A percentile compares a stretch with the other conserved stretches of the same genome.
phyloP scores from a whole-genome alignment of 2,888 invertebrate species.

The Coenonympha glycerion region DNA sequence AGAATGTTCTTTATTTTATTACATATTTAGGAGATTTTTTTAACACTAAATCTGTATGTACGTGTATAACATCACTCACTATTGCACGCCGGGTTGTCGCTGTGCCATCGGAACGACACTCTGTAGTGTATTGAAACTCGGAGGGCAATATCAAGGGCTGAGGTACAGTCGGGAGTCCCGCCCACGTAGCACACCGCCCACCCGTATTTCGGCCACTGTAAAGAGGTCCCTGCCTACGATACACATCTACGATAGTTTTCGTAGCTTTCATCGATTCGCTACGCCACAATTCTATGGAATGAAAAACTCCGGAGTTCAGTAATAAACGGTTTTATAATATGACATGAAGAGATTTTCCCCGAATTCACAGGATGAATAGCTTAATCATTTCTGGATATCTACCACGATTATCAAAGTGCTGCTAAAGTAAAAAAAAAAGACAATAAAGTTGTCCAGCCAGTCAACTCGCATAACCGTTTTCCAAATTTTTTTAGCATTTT shows the following conservation, averaged over 20 bases:
- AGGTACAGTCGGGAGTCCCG: slow-evolving; percentile 23
- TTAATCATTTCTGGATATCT: not conserved
- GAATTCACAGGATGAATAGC: not conserved
- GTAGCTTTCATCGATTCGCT: not conserved
- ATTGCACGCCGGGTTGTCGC: not conserved
- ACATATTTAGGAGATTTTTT: slow-evolving; percentile 1
- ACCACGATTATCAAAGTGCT: not conserved
- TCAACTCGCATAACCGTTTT: too few relatives aligned
- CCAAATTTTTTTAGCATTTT: too few relatives aligned
- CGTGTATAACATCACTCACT: slow-evolving; percentile 12
- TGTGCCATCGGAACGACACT: slow-evolving; percentile 16
- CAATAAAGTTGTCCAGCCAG: not conserved
- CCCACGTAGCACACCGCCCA: slow-evolving; percentile 36
- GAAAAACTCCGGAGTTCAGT: not conserved
- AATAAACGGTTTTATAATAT: not conserved
- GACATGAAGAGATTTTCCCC: not conserved
- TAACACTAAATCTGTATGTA: not conserved
- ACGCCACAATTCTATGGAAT: not conserved
- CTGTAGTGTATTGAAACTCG: slow-evolving; percentile 26
- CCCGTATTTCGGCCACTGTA: slow-evolving; percentile 13
- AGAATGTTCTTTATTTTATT: not conserved
- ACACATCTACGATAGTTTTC: not conserved
- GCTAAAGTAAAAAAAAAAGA: not conserved
- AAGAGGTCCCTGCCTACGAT: slow-evolving; percentile 7
- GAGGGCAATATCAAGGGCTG: slow-evolving; percentile 31